A percentile compares a stretch with the other conserved stretches of the same genome.
Conservation (phyloP, 2,797 vertebrate genomes). For the Mormyrus proboscirostris region DNA sequence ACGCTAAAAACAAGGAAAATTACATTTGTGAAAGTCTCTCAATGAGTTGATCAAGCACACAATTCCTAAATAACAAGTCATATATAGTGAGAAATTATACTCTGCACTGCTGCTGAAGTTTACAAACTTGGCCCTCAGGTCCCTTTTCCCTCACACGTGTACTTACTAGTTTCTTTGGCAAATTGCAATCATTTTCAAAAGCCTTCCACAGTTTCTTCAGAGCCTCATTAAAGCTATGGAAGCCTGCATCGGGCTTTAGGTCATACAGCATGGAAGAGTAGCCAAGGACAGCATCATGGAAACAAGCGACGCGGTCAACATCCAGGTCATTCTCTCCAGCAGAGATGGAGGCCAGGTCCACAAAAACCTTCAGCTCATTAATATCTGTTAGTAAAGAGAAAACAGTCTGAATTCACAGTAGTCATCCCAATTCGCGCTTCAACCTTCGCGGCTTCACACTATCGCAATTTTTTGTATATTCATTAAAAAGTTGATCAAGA, state of each 20-base stretch:
- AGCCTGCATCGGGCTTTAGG: constrained; percentile 60
- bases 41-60: neutral
- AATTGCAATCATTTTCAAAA: constrained; percentile 74
- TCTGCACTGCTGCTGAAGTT: neutral
- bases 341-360: constrained; percentile 94
- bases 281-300: constrained; percentile 84
- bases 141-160: neutral
- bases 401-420: neutral
- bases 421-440: too few relatives aligned
- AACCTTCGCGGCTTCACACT: too few relatives aligned
- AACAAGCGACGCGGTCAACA: constrained; percentile 87
- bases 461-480: too few relatives aligned
- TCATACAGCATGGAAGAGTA: constrained; percentile 85
- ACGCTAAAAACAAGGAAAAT: constrained; percentile 52
- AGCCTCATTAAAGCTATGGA: constrained; percentile 60
- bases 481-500: too few relatives aligned
- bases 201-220: constrained; percentile 83
- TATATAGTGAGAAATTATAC: neutral
- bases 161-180: constrained; percentile 81
- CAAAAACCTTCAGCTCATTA: constrained; percentile 91
- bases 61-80: neutral
- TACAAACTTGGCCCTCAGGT: neutral
- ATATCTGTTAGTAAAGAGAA: constrained; percentile 60
- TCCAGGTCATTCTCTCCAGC: constrained; percentile 96
- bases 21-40: neutral